These are phyloP conservation scores for Opisthograptis luteolata DNA, from an alignment of 2,888 invertebrate species.

Conservation along the genomic window DNA sequence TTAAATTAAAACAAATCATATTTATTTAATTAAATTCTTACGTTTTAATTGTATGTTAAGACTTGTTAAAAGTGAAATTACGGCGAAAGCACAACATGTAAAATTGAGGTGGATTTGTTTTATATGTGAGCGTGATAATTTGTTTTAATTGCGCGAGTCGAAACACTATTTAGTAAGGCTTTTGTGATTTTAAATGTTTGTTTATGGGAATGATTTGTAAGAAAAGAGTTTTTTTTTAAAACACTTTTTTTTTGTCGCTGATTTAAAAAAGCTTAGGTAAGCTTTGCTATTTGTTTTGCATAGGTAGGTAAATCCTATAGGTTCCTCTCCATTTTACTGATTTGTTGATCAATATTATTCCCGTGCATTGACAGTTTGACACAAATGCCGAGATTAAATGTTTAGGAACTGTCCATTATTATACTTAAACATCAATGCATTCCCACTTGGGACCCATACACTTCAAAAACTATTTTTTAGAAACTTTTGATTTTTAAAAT, in stretches of 20 bases:
- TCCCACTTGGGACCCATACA: too few relatives aligned
- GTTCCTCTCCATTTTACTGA: too few relatives aligned
- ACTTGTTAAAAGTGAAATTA: constrained; percentile 53
- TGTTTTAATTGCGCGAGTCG: constrained; percentile 17
- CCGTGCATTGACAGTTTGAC: too few relatives aligned
- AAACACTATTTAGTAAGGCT: constrained; percentile 15
- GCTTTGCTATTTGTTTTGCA: too few relatives aligned
- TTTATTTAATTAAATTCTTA: constrained; percentile 38
- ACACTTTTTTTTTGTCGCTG: too few relatives aligned
- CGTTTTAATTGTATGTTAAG: constrained; percentile 32
- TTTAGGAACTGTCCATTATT: too few relatives aligned
- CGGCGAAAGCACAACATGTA: constrained; percentile 45
- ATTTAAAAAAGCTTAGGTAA: not conserved
- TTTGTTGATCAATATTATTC: too few relatives aligned
- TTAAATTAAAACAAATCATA: constrained; percentile 38
- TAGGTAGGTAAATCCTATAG: too few relatives aligned
- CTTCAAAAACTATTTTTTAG: too few relatives aligned
- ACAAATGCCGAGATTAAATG: too few relatives aligned
- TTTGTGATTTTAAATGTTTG: constrained; percentile 19
- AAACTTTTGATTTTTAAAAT: too few relatives aligned
- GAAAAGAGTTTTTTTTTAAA: constrained; percentile 11
- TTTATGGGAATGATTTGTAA: constrained; percentile 12
- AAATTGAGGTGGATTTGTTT: constrained; percentile 25
- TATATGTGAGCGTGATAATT: constrained; percentile 18
- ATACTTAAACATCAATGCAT: too few relatives aligned